Percentiles rank a stretch among this genome's conserved stretches.
These are phyloP conservation scores for Calliphora vomitoria DNA, from an alignment of 2,888 invertebrate genomes.

Conservation along the genomic window DNA sequence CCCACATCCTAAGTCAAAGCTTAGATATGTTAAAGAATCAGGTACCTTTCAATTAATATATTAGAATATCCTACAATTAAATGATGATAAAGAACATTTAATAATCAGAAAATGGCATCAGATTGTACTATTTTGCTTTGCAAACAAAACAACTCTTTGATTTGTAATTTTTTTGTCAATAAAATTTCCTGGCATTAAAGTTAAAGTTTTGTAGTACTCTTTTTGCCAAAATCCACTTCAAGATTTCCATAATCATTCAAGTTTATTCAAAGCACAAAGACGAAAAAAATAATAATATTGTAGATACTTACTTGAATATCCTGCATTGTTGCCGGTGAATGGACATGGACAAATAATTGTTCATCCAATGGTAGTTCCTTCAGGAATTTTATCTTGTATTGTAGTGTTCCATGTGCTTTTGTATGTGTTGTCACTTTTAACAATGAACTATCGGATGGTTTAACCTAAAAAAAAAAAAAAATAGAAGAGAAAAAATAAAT, in stretches of 20 bases:
- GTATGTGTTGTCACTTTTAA: slow-evolving; percentile 80
- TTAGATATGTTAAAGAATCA: no score
- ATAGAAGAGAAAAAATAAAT: neutral
- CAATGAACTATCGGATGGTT: slow-evolving; percentile 82
- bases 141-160: no score
- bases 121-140: no score
- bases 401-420: slow-evolving; percentile 81
- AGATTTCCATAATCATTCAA: slow-evolving; percentile 14
- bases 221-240: neutral
- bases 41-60: no score
- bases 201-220: neutral
- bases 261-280: neutral
- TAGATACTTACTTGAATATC: slow-evolving; percentile 81
- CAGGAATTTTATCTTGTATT: slow-evolving; percentile 81
- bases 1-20: no score
- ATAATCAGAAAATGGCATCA: no score
- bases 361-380: slow-evolving; percentile 81
- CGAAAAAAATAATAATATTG: neutral
- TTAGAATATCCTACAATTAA: no score
- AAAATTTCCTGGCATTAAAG: no score
- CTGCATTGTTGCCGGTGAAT: slow-evolving; percentile 83
- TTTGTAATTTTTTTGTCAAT: no score
- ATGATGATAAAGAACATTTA: no score
- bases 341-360: slow-evolving; percentile 81
- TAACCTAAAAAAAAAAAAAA: slow-evolving; percentile 79